A percentile compares a stretch with the other conserved stretches of the same genome.
Conservation (phyloP, 2,113 vertebrate genomes). For the Sinocyclocheilus anshuiensis region DNA sequence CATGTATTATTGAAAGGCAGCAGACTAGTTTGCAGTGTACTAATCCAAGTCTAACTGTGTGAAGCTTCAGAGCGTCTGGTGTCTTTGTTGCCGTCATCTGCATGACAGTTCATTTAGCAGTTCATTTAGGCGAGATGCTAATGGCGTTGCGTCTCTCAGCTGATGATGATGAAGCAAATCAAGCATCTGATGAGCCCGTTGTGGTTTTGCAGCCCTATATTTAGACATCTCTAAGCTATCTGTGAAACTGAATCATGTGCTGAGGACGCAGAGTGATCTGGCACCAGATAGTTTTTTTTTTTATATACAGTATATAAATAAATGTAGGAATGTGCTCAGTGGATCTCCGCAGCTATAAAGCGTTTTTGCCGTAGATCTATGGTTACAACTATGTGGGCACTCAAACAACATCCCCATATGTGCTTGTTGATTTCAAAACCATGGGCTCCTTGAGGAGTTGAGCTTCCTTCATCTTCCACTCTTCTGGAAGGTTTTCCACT, state of each 20-base stretch:
- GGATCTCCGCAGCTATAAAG: not conserved
- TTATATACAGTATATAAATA: constrained; percentile 34
- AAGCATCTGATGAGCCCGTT: constrained; percentile 45
- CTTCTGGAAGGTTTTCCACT: not conserved
- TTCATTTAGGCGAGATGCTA: constrained; percentile 22
- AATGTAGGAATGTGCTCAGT: constrained; percentile 31
- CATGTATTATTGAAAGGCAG: not conserved
- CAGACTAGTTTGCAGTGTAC: not conserved
- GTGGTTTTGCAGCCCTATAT: constrained; percentile 54
- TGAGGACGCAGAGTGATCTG: constrained; percentile 55
- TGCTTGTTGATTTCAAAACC: not conserved
- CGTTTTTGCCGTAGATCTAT: not conserved
- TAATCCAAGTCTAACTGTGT: not conserved
- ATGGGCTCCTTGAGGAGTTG: not conserved
- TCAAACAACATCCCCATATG: not conserved
- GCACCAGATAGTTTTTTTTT: constrained; percentile 18
- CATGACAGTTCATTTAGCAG: constrained; percentile 5
- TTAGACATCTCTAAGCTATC: constrained; percentile 50
- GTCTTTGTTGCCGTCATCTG: not conserved
- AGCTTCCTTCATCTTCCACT: not conserved
- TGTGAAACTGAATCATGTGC: constrained; percentile 62
- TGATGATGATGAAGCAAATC: constrained; percentile 36
- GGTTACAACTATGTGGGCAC: not conserved
- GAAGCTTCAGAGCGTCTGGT: not conserved
- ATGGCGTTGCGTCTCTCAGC: constrained; percentile 1